phyloP scores from a whole-genome alignment of 2,888 invertebrate genomes.

The Heterodera filipjevi region DNA sequence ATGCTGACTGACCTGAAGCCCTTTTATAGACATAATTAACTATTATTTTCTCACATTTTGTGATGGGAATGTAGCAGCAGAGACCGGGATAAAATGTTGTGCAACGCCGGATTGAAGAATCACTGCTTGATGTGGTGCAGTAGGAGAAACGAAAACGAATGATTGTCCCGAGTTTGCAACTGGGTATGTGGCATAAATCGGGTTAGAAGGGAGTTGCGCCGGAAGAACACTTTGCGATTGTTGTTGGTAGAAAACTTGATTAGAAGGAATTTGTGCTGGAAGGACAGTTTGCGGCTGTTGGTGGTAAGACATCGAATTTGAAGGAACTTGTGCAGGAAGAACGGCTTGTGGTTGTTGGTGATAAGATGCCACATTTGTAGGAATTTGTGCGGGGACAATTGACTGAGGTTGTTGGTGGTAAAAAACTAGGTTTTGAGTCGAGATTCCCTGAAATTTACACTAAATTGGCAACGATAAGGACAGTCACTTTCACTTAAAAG shows the following conservation, averaged over 20 bases:
- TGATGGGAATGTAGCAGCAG: not conserved
- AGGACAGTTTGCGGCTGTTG: not conserved
- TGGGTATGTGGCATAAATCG: constrained; percentile 1
- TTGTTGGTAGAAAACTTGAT: not conserved
- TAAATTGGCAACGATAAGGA: too few relatives aligned
- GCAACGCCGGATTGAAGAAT: not conserved
- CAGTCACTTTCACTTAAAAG: too few relatives aligned
- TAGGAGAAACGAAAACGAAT: not conserved
- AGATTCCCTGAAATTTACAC: not conserved
- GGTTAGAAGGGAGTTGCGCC: not conserved
- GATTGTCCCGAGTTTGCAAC: not conserved
- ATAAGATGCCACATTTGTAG: not conserved
- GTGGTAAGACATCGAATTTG: not conserved
- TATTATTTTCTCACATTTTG: not conserved
- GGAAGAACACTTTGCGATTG: not conserved
- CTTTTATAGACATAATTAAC: not conserved
- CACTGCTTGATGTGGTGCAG: constrained; percentile 2
- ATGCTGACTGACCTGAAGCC: not conserved
- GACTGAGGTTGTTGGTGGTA: not conserved
- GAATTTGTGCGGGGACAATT: not conserved
- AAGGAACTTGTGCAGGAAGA: not conserved
- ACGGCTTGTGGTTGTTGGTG: not conserved
- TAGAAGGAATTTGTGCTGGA: not conserved
- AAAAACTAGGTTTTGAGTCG: not conserved
- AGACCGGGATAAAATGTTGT: not conserved